Evolutionary conservation across 2,888 invertebrate species (phyloP).

Genomic region (Magallana nippona): DNA sequence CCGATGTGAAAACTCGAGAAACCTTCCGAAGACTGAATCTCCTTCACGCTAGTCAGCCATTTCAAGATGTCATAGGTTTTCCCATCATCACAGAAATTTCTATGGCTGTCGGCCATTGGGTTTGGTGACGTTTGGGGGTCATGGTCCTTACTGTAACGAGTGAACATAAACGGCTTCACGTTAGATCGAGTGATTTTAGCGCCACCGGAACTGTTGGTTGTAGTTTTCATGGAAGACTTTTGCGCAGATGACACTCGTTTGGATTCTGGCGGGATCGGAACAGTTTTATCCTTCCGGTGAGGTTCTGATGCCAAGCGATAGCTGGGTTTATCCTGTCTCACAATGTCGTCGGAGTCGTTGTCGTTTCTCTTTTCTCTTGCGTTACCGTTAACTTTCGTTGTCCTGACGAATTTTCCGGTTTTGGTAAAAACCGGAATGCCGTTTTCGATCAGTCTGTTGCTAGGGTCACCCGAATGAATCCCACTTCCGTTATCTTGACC

Average conservation of each 20-base stretch:
- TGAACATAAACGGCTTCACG: conserved; percentile 45
- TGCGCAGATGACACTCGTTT: neutral
- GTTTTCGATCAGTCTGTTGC: conserved; percentile 15
- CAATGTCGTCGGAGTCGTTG: neutral
- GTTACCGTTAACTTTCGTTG: conserved; percentile 1
- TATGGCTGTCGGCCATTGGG: conserved; percentile 3
- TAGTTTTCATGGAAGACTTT: neutral
- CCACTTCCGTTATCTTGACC: neutral
- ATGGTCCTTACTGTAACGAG: conserved; percentile 23
- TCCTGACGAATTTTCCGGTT: conserved; percentile 19
- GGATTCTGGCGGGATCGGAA: neutral
- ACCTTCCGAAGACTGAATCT: conserved; percentile 43
- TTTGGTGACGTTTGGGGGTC: neutral
- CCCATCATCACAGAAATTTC: conserved; percentile 47
- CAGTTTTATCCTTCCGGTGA: neutral
- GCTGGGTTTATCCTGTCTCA: conserved; percentile 15
- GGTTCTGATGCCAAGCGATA: conserved; percentile 14
- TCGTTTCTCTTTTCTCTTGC: neutral
- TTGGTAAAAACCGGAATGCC: conserved; percentile 37
- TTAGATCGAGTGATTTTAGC: conserved; percentile 43
- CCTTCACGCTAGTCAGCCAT: conserved; percentile 43
- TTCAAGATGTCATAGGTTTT: conserved; percentile 46
- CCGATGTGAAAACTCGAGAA: conserved; percentile 41
- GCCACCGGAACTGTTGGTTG: conserved; percentile 34
- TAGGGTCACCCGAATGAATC: neutral